Conservation (phyloP, 1,140 invertebrate species). For the Helicoverpa armigera region DNA sequence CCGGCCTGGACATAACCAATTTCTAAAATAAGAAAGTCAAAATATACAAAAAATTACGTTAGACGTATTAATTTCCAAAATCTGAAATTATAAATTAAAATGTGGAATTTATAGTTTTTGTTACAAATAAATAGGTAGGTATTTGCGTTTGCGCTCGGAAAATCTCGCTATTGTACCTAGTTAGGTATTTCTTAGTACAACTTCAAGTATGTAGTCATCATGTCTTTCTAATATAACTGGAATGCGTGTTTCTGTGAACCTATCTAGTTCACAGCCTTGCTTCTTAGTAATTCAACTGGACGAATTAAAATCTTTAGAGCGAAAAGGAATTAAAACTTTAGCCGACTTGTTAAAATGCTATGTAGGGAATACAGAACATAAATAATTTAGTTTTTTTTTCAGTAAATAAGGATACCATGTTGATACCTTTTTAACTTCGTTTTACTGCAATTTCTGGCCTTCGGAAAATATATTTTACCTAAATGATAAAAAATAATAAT, state of each 20-base stretch:
- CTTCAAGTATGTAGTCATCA: slow-evolving; percentile 30
- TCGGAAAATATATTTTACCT: too few species aligned
- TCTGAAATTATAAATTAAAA: too few species aligned
- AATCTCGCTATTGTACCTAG: background rate
- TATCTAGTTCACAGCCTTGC: slow-evolving; percentile 10
- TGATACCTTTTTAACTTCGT: too few species aligned
- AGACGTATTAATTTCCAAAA: too few species aligned
- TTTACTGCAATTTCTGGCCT: too few species aligned
- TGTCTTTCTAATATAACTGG: slow-evolving; percentile 10
- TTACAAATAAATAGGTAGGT: background rate
- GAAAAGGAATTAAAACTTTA: background rate
- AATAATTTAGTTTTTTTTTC: background rate
- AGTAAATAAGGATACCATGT: too few species aligned
- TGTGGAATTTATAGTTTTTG: too few species aligned
- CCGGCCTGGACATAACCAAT: too few species aligned
- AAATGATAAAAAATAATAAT: too few species aligned
- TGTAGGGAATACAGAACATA: background rate
- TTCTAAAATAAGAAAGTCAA: too few species aligned
- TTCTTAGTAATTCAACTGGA: background rate
- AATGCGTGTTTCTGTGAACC: slow-evolving; percentile 14
- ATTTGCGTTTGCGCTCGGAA: slow-evolving; percentile 26
- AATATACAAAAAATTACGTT: too few species aligned
- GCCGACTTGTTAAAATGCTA: background rate
- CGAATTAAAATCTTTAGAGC: background rate
- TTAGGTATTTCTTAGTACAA: slow-evolving; percentile 14